Evolutionary conservation across 1,140 invertebrate genomes (phyloP), one percentile per base, ranked within the genome.

Genomic region (Drosophila nasuta): DNA sequence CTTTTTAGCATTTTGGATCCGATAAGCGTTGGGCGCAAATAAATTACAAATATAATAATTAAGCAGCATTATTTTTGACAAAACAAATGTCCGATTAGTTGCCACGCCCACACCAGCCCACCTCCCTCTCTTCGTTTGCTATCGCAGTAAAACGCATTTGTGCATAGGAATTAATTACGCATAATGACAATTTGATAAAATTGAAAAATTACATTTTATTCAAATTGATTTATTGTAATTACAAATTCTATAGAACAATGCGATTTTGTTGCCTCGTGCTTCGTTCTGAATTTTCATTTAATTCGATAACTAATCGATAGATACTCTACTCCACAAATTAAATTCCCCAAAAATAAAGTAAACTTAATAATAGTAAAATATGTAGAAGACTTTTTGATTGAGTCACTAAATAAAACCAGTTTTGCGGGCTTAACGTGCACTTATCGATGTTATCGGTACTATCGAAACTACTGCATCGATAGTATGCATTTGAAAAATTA

Each of bases 121-220:
- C 7, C 15, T 13, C n/a, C 56, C 58, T 13, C 3, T 25, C 20
- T 25, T 25, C 46, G 30, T 33, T 33, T 33, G 30, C 7, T 5
- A n/a, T 20, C 33, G 51, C 65, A 62, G 73, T 66, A 76, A 81
- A 89, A 89, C 73, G 77, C 86, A 89, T 88, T 88, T 88, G 85
- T 89, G 85, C 85, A 88, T 89, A 88, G 85, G 86, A 89, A 89
- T 89, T 89, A 89, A 89, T 89, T 89, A 90, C 86, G 86, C 86
- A 90, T 89, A 90, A 89, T 89, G 86, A 89, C 86, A 89, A 89
- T 89, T 89, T 89, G 86, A 89, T 89, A 89, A 89, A 89, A 89
- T 90, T 89, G 86, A 89, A 90, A 89, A 89, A 89, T 89, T 89
- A 86, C 86, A 90, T 86, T 90, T 89, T 86, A 89, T 79, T 86